Conservation (phyloP, 2,888 invertebrate species). For the Eupithecia subfuscata region DNA sequence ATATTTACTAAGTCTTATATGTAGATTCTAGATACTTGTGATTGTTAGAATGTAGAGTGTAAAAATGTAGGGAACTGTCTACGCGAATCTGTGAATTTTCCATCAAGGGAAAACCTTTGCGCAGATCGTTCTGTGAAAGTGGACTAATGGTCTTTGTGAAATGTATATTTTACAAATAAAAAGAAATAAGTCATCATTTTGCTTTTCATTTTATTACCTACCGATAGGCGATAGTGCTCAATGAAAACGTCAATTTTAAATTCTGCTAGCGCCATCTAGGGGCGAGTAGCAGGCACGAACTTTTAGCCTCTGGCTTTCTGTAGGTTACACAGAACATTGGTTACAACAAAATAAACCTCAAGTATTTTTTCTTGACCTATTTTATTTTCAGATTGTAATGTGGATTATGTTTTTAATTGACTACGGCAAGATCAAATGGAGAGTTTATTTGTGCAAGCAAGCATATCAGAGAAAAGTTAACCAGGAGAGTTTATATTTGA, state of each 20-base stretch:
- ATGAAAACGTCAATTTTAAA: background rate
- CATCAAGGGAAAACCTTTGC: background rate
- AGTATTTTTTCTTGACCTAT: no score
- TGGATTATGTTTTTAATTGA: no score
- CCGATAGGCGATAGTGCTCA: background rate
- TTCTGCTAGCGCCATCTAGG: constrained; percentile 12
- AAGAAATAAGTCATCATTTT: background rate
- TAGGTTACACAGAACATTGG: no score
- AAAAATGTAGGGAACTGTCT: background rate
- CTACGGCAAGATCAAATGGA: no score
- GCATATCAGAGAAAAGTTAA: no score
- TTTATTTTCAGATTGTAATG: no score
- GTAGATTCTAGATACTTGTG: constrained; percentile 53
- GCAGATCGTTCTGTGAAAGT: constrained; percentile 7
- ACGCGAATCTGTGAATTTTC: constrained; percentile 1
- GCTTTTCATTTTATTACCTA: constrained; percentile 11
- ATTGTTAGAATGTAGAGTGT: constrained; percentile 40
- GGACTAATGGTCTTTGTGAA: constrained; percentile 22
- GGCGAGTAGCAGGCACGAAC: background rate
- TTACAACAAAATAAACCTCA: no score
- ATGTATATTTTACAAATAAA: constrained; percentile 40
- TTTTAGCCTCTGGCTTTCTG: no score
- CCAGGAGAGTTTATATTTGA: no score
- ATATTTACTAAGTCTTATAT: constrained; percentile 29
- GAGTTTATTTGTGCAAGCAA: no score